A percentile compares a stretch with the other conserved stretches of the same genome.
These are phyloP conservation scores for Melitaea cinxia DNA, from an alignment of 1,140 invertebrate genomes.

Conservation along the genomic window DNA sequence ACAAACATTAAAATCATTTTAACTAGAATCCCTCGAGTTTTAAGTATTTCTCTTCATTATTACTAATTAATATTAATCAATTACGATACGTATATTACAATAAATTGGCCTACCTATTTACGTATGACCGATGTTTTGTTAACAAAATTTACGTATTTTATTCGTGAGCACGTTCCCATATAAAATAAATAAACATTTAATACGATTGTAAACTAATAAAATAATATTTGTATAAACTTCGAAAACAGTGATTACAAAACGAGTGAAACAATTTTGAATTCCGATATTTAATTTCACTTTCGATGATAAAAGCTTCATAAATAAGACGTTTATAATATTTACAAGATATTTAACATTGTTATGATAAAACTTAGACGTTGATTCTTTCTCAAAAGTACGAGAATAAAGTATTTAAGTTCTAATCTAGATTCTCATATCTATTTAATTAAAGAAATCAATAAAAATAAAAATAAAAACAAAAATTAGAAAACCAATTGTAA, in stretches of 20 bases:
- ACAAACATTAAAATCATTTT: slow-evolving; percentile 76
- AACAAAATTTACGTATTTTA: slow-evolving; percentile 73
- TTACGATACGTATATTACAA: slow-evolving; percentile 73
- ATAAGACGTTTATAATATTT: slow-evolving; percentile 69
- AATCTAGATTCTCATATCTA: background rate
- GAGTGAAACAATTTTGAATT: slow-evolving; percentile 61
- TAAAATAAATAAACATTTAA: slow-evolving; percentile 62
- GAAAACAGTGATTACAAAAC: slow-evolving; percentile 56
- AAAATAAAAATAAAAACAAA: slow-evolving; percentile 5
- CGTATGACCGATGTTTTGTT: slow-evolving; percentile 74
- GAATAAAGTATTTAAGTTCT: slow-evolving; percentile 3
- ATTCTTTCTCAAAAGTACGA: slow-evolving; percentile 57
- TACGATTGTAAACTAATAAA: slow-evolving; percentile 42
- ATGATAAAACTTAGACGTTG: slow-evolving; percentile 61
- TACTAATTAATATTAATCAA: slow-evolving; percentile 69
- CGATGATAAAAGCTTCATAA: slow-evolving; percentile 56
- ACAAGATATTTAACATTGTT: slow-evolving; percentile 69
- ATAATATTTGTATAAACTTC: slow-evolving; percentile 51
- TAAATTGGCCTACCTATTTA: slow-evolving; percentile 80
- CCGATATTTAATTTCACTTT: slow-evolving; percentile 27
- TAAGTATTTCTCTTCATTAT: slow-evolving; percentile 75
- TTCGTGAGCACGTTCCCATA: slow-evolving; percentile 67
- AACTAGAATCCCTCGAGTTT: slow-evolving; percentile 71
- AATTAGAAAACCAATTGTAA: background rate
- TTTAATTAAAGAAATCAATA: slow-evolving; percentile 17